Percentiles rank a stretch among this genome's conserved stretches.
Conservation (phyloP, 2,113 vertebrate genomes). For the Odocoileus hemionus region DNA sequence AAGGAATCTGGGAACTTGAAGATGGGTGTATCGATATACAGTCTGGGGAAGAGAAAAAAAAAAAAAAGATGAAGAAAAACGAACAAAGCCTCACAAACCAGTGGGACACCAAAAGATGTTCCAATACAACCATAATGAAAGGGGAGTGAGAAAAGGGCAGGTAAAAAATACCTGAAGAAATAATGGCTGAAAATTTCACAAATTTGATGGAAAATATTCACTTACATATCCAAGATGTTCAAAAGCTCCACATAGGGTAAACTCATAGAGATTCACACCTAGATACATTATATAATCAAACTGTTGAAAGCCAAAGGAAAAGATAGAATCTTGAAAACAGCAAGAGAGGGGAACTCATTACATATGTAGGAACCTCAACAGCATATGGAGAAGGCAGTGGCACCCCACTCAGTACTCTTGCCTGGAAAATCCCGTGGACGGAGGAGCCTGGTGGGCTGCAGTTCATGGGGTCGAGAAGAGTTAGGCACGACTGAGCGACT, state of each 20-base stretch:
- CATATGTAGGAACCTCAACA: not conserved
- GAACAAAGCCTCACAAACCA: not conserved
- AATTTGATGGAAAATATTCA: not conserved
- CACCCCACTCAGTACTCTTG: too few species aligned
- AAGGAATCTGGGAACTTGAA: not conserved
- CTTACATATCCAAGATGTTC: not conserved
- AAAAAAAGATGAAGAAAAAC: not conserved
- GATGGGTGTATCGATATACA: not conserved
- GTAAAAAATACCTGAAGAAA: not conserved
- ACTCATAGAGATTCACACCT: not conserved
- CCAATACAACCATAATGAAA: not conserved
- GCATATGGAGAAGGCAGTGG: not conserved
- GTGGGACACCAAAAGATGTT: not conserved
- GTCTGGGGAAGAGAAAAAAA: not conserved
- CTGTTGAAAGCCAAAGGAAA: not conserved
- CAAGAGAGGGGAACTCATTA: not conserved
- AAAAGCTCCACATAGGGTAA: not conserved
- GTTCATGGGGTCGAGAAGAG: accelerated
- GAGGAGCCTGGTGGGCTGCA: too few species aligned
- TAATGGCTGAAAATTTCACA: not conserved
- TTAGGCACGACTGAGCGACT: too few species aligned
- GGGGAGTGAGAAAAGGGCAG: not conserved
- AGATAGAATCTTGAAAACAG: not conserved
- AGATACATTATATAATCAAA: not conserved
- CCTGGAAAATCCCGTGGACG: too few species aligned